Percentiles rank a stretch among this genome's conserved stretches.
phyloP scores from a whole-genome alignment of 2,113 vertebrate genomes.

The Sciurus niger region DNA sequence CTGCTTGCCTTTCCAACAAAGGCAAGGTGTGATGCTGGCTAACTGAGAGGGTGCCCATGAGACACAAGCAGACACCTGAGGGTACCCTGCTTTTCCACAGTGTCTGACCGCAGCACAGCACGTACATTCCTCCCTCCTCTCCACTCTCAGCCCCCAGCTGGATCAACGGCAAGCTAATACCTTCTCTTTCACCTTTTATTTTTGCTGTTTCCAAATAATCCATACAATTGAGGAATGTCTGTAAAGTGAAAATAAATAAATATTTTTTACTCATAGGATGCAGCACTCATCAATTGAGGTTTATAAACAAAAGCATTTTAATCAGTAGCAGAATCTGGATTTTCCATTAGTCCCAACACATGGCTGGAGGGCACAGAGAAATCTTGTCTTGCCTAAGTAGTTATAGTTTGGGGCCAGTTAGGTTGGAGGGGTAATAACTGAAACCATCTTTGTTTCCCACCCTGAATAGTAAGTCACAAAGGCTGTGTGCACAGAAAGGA shows the following conservation, averaged over 20 bases:
- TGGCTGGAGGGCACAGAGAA: background rate
- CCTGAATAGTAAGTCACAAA: background rate
- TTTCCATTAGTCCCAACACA: background rate
- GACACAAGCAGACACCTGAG: background rate
- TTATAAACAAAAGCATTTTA: background rate
- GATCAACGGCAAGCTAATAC: background rate
- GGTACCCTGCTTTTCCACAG: fast-evolving
- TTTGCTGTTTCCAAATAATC: background rate
- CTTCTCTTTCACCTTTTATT: background rate
- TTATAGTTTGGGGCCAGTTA: background rate
- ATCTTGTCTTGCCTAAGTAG: background rate
- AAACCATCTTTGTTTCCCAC: background rate
- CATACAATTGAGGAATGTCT: background rate
- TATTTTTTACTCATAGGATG: background rate
- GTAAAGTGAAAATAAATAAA: background rate
- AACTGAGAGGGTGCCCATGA: fast-evolving
- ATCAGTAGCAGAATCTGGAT: background rate
- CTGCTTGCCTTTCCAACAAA: background rate
- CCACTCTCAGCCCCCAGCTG: background rate
- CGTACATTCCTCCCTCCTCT: background rate
- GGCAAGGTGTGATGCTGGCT: background rate
- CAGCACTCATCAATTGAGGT: background rate
- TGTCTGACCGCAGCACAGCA: fast-evolving
- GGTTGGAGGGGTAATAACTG: background rate
- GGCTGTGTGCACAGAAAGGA: background rate